Evolutionary conservation across 2,113 vertebrate genomes (phyloP).

Genomic region (Motacilla tschutschensis): DNA sequence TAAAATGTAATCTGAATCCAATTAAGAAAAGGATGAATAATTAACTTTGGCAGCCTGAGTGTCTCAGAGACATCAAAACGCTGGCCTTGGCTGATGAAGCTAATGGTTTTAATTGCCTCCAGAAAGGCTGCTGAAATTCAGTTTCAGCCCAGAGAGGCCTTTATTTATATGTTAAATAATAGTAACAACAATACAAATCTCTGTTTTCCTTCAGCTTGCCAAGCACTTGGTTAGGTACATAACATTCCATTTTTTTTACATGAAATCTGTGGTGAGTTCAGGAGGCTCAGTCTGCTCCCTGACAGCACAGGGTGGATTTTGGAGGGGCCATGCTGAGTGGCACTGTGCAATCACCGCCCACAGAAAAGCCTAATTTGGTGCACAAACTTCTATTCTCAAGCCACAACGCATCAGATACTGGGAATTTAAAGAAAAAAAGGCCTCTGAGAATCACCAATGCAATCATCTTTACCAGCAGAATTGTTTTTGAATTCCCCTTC

Average conservation of each 20-base stretch:
- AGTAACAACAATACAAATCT: constrained; percentile 41
- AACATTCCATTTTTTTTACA: background rate
- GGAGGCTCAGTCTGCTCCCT: background rate
- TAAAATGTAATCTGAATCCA: constrained; percentile 52
- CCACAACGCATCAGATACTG: background rate
- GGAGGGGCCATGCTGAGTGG: background rate
- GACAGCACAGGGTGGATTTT: background rate
- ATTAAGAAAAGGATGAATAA: constrained; percentile 56
- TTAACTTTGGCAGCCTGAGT: constrained; percentile 57
- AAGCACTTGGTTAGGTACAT: constrained; percentile 31
- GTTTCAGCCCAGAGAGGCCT: constrained; percentile 30
- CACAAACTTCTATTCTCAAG: background rate
- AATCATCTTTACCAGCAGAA: constrained; percentile 28
- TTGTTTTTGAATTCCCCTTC: background rate
- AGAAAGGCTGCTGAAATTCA: constrained; percentile 59
- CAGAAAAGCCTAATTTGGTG: background rate
- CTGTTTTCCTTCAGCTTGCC: constrained; percentile 43
- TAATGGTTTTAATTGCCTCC: constrained; percentile 65
- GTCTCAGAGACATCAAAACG: constrained; percentile 38
- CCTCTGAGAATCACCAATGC: background rate
- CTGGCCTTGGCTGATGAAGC: constrained; percentile 47
- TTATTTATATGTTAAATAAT: constrained; percentile 49
- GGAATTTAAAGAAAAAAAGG: background rate
- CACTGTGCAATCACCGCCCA: background rate
- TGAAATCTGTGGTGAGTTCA: background rate